These are phyloP conservation scores for Sitophilus oryzae DNA, from an alignment of 1,140 invertebrate species.

Conservation along the genomic window DNA sequence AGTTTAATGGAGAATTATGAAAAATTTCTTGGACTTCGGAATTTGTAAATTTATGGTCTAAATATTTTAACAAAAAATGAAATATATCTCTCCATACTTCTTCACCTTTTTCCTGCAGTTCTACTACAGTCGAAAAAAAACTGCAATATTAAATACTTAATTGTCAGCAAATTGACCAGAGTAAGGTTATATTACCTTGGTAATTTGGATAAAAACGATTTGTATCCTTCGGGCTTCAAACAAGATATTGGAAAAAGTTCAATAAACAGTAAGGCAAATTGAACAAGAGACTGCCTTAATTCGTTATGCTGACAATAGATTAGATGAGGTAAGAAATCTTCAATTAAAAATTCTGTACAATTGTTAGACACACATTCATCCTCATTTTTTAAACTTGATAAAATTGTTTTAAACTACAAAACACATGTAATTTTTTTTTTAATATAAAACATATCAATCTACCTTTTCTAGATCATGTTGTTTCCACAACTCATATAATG, in stretches of 20 bases:
- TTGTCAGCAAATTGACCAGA: no score
- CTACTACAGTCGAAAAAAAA: neutral
- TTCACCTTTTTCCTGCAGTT: neutral
- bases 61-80: neutral
- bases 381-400: neutral
- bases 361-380: neutral
- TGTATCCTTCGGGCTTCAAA: neutral
- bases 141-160: no score
- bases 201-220: neutral
- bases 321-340: neutral
- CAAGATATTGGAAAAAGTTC: neutral
- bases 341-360: neutral
- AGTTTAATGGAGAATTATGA: neutral
- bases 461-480: neutral
- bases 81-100: neutral
- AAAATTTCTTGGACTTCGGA: neutral
- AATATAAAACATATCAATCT: neutral
- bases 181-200: neutral
- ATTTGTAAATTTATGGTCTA: neutral
- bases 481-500: constrained; percentile 1
- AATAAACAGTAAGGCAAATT: neutral
- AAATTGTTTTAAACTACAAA: neutral
- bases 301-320: neutral
- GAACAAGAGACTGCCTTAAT: neutral
- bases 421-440: neutral